phyloP scores from a whole-genome alignment of 1,140 invertebrate genomes.

The Goniozus legneri region DNA sequence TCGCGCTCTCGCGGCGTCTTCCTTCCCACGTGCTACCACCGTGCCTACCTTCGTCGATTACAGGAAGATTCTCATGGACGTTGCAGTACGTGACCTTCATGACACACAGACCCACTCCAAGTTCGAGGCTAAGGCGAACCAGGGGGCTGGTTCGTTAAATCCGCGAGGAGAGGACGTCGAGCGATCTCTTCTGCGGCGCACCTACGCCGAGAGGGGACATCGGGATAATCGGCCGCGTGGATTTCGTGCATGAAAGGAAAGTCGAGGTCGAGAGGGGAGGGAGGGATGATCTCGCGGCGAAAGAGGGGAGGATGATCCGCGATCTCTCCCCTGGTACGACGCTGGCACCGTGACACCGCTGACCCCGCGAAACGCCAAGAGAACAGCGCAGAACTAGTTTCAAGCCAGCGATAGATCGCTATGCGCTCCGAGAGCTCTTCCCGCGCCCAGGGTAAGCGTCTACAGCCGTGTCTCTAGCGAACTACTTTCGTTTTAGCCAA shows the following conservation, averaged over 20 bases:
- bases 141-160: too few relatives aligned
- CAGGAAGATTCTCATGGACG: constrained; percentile 23
- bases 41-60: background rate
- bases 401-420: constrained; percentile 19
- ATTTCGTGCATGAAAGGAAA: too few relatives aligned
- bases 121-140: constrained; percentile 16
- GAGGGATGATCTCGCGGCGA: background rate
- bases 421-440: too few relatives aligned
- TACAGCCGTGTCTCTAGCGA: too few relatives aligned
- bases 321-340: constrained; percentile 8
- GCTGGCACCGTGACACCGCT: constrained; percentile 30
- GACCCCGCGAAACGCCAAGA: constrained; percentile 23
- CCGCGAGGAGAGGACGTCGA: background rate
- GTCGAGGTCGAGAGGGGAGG: background rate
- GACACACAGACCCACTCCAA: constrained; percentile 54
- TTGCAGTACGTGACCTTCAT: constrained; percentile 47
- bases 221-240: too few relatives aligned
- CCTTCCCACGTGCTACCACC: constrained; percentile 6
- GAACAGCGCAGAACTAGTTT: constrained; percentile 30
- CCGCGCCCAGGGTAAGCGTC: too few relatives aligned
- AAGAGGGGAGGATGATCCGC: background rate
- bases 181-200: too few relatives aligned
- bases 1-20: background rate
- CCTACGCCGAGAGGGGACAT: too few relatives aligned
- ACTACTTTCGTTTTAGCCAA: too few relatives aligned